Conservation (phyloP, 2,888 invertebrate genomes). For the Zaprionus bogoriensis region DNA sequence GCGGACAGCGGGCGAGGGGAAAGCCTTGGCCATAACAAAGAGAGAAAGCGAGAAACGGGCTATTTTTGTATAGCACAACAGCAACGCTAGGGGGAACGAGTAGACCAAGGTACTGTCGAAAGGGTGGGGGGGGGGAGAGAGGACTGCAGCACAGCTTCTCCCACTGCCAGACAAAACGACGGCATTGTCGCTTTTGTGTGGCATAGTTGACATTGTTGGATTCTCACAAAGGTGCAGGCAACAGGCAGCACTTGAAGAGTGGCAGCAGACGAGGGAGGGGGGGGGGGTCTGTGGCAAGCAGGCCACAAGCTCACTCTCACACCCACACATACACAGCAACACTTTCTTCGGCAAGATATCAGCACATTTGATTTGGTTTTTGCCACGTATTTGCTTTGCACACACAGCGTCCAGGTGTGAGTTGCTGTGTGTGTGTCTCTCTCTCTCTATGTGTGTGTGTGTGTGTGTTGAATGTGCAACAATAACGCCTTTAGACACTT, state of each 20-base stretch:
- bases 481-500: constrained; percentile 67
- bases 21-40: not conserved
- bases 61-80: constrained; percentile 59
- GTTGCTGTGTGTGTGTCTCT: constrained; percentile 8
- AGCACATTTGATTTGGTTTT: constrained; percentile 73
- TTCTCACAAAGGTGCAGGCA: constrained; percentile 72
- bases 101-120: too few relatives aligned
- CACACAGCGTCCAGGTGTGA: constrained; percentile 14
- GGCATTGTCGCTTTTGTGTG: constrained; percentile 74
- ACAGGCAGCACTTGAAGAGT: constrained; percentile 39
- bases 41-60: constrained; percentile 40
- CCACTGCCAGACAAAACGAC: constrained; percentile 69
- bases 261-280: not conserved
- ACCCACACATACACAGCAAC: constrained; percentile 17
- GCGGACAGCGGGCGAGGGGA: constrained; percentile 13
- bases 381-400: constrained; percentile 64
- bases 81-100: too few relatives aligned
- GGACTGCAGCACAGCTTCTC: constrained; percentile 36
- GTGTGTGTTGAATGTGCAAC: constrained; percentile 41
- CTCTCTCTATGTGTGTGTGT: too few relatives aligned
- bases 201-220: constrained; percentile 76
- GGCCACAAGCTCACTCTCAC: constrained; percentile 47
- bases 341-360: constrained; percentile 25
- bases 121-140: not conserved
- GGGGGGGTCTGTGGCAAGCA: constrained; percentile 10